A percentile compares a stretch with the other conserved stretches of the same genome.
Evolutionary conservation across 2,888 invertebrate genomes (phyloP).

Genomic region (Callyntrura guangdongensis): DNA sequence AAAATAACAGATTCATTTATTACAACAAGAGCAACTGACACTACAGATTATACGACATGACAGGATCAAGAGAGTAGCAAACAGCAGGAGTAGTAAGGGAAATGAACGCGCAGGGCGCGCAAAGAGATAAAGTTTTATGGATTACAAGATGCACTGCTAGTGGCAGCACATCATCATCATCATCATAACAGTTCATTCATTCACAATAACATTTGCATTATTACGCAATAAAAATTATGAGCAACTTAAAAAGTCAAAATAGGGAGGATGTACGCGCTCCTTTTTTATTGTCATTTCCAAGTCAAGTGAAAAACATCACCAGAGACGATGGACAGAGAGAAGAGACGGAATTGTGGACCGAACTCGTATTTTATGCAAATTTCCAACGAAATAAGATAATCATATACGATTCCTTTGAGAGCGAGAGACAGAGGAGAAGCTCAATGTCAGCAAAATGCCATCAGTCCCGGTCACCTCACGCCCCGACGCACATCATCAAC

Average conservation of each 20-base stretch:
- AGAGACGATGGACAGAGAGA: not conserved
- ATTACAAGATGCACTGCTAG: no score
- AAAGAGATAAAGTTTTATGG: no score
- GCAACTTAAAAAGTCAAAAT: slow-evolving; percentile 3
- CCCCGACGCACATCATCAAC: not conserved
- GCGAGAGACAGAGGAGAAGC: not conserved
- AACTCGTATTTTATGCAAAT: slow-evolving; percentile 43
- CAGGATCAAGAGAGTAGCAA: slow-evolving; percentile 2
- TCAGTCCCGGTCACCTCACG: slow-evolving; percentile 37
- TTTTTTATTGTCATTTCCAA: slow-evolving; percentile 40
- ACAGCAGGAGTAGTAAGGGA: not conserved
- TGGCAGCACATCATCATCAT: not conserved
- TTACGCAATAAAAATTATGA: slow-evolving; percentile 29
- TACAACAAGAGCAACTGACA: slow-evolving; percentile 44
- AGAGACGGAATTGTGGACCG: not conserved
- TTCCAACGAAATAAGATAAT: not conserved
- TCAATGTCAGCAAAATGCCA: not conserved
- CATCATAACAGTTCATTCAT: not conserved
- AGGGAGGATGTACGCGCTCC: not conserved
- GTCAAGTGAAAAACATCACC: slow-evolving; percentile 7
- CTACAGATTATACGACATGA: slow-evolving; percentile 11
- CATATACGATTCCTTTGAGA: not conserved
- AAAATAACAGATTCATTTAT: slow-evolving; percentile 6
- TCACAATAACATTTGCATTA: slow-evolving; percentile 20
- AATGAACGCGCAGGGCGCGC: not conserved